A percentile compares a stretch with the other conserved stretches of the same genome.
phyloP scores from a whole-genome alignment of 2,113 vertebrate species.

The Catagonus wagneri region DNA sequence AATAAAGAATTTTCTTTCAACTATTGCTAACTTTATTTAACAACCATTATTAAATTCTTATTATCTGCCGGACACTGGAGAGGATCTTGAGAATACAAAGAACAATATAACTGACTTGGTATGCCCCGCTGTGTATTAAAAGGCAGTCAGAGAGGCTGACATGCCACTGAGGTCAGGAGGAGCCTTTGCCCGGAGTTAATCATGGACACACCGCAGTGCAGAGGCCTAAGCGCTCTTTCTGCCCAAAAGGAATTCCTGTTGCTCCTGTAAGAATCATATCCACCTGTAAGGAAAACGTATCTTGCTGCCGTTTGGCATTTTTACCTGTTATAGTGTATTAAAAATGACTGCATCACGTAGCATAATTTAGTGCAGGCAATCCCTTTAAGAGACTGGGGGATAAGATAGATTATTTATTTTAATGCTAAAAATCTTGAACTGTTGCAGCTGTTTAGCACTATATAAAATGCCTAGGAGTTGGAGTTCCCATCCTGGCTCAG shows the following conservation, averaged over 20 bases:
- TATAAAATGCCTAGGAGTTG: not conserved
- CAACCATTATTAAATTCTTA: constrained; percentile 41
- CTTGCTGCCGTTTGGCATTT: not conserved
- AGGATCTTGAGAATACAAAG: not conserved
- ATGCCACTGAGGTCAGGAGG: not conserved
- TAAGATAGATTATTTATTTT: constrained; percentile 5
- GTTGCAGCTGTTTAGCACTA: not conserved
- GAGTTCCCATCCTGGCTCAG: too few species aligned
- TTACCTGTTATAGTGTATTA: not conserved
- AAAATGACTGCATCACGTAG: not conserved
- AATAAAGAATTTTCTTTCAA: constrained; percentile 49
- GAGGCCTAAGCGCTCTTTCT: not conserved
- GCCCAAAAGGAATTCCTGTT: not conserved
- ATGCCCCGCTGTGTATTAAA: not conserved
- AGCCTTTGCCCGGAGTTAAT: not conserved
- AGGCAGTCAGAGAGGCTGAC: not conserved
- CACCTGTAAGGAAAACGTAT: not conserved
- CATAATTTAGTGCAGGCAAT: not conserved
- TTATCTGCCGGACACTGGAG: not conserved
- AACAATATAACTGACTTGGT: not conserved
- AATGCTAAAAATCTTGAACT: constrained; percentile 14
- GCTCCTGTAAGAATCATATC: not conserved
- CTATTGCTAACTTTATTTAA: constrained; percentile 16
- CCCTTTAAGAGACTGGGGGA: not conserved
- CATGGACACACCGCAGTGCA: too few species aligned